Conservation (phyloP, 1,140 invertebrate genomes). For the Onthophagus taurus region DNA sequence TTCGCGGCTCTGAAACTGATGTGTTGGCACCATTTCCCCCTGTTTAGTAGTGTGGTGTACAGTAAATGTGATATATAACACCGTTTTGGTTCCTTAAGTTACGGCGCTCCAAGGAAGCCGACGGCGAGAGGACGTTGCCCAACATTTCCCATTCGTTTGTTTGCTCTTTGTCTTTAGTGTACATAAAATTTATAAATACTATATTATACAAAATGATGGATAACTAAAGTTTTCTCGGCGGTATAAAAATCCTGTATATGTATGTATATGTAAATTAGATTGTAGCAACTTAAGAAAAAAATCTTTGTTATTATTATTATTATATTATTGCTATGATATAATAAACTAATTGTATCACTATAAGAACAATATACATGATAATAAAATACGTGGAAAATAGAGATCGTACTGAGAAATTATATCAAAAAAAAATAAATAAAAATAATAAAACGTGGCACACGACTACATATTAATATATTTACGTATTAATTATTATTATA, state of each 20-base stretch:
- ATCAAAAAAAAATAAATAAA: no score
- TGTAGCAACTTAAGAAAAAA: conserved; percentile 30
- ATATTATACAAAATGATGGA: background rate
- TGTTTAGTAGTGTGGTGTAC: conserved; percentile 33
- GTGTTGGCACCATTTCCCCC: no score
- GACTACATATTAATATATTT: no score
- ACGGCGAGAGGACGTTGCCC: conserved; percentile 7
- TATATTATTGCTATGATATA: no score
- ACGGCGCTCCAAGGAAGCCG: no score
- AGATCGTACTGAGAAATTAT: no score
- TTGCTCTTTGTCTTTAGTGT: background rate
- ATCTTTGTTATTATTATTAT: conserved; percentile 34
- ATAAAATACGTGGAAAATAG: conserved; percentile 16
- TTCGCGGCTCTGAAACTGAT: no score
- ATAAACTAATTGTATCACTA: conserved; percentile 27
- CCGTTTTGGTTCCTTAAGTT: conserved; percentile 34
- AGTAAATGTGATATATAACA: conserved; percentile 39
- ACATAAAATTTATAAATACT: conserved; percentile 1
- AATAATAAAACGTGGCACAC: background rate
- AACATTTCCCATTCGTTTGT: no score
- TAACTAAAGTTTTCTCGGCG: conserved; percentile 20
- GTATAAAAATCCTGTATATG: conserved; percentile 39
- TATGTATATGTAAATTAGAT: conserved; percentile 33
- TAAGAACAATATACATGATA: conserved; percentile 22
- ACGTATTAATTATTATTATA: no score